Base-by-base conservation (phyloP, 2,113 vertebrate genomes). In the Erpornis zantholeuca region DNA sequence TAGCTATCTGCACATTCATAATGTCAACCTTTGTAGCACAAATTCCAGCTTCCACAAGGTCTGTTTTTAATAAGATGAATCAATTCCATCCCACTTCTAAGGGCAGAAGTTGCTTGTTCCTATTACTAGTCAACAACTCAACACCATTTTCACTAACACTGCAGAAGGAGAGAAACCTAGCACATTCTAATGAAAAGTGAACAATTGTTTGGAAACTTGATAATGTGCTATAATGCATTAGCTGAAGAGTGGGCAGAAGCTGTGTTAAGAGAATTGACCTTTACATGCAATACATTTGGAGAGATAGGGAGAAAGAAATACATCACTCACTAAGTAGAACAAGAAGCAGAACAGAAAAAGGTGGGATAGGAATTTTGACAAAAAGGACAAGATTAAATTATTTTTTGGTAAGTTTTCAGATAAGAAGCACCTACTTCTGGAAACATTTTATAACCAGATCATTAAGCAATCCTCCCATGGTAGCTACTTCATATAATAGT, bases 1-100 rank as follows among this genome's bases (percentile, higher is more conserved):
- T 86, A 83, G 75, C 95, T 96, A 96, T 96, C 96, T 96, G 59
- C 71, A 73, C 91, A 77, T 97, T 97, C 96, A 90, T 80, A 95
- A 56, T 79, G 52, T 90, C 96, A 97, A 97, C 88, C 82, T 92
- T 97, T 96, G 84, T 40, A 90, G 86, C 93, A 90, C 72, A 80
- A 82, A 68, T 91, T 91, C 94, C 73, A 64, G 66, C 88, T 95
- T 96, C 88, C 35, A 50, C 35, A 52, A 91, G 71, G 84, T 96
- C 97, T 98, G 97, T 80, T 98, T 97, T 94, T 97, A 97, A 97
- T 98, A 97, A 98, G 81, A 76, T 79, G 94, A 97, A 97, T 97
- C 96, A 98, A 93, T 97, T 97, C 96, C 94, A 96, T 91, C 90
- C 86, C 50, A 60, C 65, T 97, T 90, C 77, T 86, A 92, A 95